A percentile compares a stretch with the other conserved stretches of the same genome.
phyloP scores from a whole-genome alignment of 2,113 vertebrate genomes.

The Eonycteris spelaea region DNA sequence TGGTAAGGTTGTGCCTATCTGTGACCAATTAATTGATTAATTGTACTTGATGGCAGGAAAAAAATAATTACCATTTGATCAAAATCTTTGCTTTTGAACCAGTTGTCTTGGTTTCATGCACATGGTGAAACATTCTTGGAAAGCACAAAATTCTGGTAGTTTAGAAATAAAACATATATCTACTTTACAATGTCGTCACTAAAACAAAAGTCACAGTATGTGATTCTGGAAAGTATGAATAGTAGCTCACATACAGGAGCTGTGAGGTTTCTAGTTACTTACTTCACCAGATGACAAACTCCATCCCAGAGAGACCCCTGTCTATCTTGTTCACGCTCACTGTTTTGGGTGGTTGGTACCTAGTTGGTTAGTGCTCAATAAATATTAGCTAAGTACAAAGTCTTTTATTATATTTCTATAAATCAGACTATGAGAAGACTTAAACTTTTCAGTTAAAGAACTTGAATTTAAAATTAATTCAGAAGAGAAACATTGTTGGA shows the following conservation, averaged over 20 bases:
- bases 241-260: neutral
- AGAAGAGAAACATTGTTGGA: neutral
- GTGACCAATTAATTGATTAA: neutral
- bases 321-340: neutral
- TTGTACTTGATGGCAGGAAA: neutral
- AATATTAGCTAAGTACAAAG: neutral
- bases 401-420: neutral
- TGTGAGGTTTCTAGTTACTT: neutral
- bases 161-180: neutral
- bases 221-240: neutral
- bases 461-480: neutral
- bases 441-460: neutral
- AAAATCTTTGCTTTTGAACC: conserved; percentile 29
- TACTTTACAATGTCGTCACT: neutral
- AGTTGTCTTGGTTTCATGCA: neutral
- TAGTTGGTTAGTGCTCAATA: neutral
- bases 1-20: neutral
- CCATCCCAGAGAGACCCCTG: neutral
- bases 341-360: neutral
- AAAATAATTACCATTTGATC: conserved; percentile 6
- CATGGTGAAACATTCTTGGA: neutral
- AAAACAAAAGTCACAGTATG: neutral
- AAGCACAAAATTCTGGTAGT: neutral
- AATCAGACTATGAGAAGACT: neutral
- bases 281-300: neutral